Evolutionary conservation across 92 coral and sea anemone genomes (phyloP).

Genomic region (Anthopleura xanthogrammica): DNA sequence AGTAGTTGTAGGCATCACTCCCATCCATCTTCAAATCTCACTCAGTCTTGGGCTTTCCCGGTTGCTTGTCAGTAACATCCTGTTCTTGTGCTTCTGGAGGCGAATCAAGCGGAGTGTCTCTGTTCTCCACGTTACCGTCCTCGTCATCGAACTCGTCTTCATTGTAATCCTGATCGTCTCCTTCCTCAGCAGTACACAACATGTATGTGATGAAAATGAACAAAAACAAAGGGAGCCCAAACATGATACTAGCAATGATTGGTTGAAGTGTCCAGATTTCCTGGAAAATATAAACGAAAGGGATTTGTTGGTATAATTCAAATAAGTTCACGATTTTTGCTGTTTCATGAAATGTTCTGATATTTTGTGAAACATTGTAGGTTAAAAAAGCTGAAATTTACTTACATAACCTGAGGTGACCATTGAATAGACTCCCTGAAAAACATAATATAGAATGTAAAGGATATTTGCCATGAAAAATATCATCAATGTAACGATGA

Average conservation of each 20-base stretch:
- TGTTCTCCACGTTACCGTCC: constrained; percentile 35
- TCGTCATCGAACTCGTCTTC: constrained; percentile 56
- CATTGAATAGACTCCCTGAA: background rate
- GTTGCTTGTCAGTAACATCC: constrained; percentile 33
- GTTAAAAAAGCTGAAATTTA: background rate
- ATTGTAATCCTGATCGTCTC: constrained; percentile 61
- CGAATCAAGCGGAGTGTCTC: constrained; percentile 10
- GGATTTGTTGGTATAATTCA: background rate
- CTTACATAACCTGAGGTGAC: background rate
- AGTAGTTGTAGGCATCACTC: background rate
- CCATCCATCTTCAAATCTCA: constrained; percentile 5
- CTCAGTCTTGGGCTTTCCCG: constrained; percentile 59
- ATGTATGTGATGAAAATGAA: constrained; percentile 73
- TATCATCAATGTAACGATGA: too few species aligned
- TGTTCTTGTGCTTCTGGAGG: constrained; percentile 20
- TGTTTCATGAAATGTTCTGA: background rate
- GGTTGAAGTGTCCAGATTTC: constrained; percentile 96
- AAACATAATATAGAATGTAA: background rate
- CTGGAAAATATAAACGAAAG: constrained; percentile 20
- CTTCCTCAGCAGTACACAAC: constrained; percentile 83
- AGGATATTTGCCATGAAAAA: background rate
- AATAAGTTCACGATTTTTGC: background rate
- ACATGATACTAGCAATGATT: constrained; percentile 73
- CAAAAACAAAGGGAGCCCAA: constrained; percentile 82
- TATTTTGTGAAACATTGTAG: background rate